Base-by-base conservation (phyloP, 2,888 invertebrate species). In the Pteria penguin region DNA sequence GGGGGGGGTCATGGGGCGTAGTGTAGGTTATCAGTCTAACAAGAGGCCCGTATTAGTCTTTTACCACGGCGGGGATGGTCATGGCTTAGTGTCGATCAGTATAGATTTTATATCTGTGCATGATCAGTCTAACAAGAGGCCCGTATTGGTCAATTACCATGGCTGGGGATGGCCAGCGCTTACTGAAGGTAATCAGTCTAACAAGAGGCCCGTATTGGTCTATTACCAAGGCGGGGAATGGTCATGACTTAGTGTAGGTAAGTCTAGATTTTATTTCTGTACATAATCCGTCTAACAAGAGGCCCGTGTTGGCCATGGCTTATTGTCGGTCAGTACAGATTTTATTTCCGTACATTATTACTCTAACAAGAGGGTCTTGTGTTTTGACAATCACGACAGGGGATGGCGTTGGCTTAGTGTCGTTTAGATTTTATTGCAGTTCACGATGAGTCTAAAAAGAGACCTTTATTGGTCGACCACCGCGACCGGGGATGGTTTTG, bases 151-250 rank as follows among this genome's bases (percentile, higher is more conserved):
- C 2, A 88, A 84, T 61, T 83, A 84, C 65, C 88, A 88, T 57
- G 89, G 88, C 4, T 86, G 87, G n/a, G 86, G 86, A 4, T 86
- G 83, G 83, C 83, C 83, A 0, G 82, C 81, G 82, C 73, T 85
- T 1, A 78, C 77, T 52, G 76, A 82, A 5, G 83, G 86, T 86
- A 27, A 69, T 1, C 72, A 72, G 5, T 61, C 75, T 22, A 57
- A 76, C 4, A 76, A 76, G 32, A 65, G 84, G 32, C 87, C 88
- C 8, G 87, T 75, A 0, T 68, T 89, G n/a, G 81, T 88, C 2
- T 88, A 84, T 61, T 83, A 84, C 66, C 88, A 88, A 54, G 89
- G 88, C 5, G 87, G 87, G n/a, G 86, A 86, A 4, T 86, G 84
- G 84, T 84, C 83, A 0, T 82, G 82, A 82, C 74, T 86, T 1